These are phyloP conservation scores for Caenorhabditis sp. DNA, from an alignment of 2,888 invertebrate species.

Conservation along the genomic window DNA sequence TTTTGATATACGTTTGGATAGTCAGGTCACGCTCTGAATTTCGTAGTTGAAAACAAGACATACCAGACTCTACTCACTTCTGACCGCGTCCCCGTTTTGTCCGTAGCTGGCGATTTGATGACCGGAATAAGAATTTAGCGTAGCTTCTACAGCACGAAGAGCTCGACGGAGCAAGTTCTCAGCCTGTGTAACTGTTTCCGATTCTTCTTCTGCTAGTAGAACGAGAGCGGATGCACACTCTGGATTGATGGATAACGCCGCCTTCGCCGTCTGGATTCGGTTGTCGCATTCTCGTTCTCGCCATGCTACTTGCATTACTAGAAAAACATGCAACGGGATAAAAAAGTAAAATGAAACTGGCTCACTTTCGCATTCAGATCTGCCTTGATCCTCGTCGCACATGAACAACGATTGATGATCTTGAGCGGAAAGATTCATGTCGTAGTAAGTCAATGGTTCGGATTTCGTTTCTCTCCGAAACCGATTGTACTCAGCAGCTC, in stretches of 20 bases:
- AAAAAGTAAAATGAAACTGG: slow-evolving; percentile 9
- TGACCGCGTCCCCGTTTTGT: slow-evolving; percentile 38
- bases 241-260: slow-evolving; percentile 83
- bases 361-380: slow-evolving; percentile 89
- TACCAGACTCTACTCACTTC: slow-evolving; percentile 8
- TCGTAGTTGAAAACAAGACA: not conserved
- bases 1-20: slow-evolving; percentile 92
- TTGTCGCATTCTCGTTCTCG: slow-evolving; percentile 92
- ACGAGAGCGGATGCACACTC: slow-evolving; percentile 93
- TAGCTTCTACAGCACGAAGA: slow-evolving; percentile 87
- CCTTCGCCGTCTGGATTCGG: slow-evolving; percentile 91
- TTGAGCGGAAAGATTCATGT: slow-evolving; percentile 98
- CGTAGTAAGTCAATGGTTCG: slow-evolving; percentile 96
- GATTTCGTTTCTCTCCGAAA: slow-evolving; percentile 88
- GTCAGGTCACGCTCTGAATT: slow-evolving; percentile 88
- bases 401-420: slow-evolving; percentile 98
- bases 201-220: slow-evolving; percentile 95
- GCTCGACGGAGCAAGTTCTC: slow-evolving; percentile 84
- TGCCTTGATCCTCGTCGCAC: slow-evolving; percentile 90
- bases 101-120: slow-evolving; percentile 32
- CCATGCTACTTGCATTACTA: slow-evolving; percentile 88
- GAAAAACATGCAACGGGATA: too few relatives aligned
- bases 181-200: slow-evolving; percentile 89
- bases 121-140: slow-evolving; percentile 29
- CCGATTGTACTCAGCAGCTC: slow-evolving; percentile 96